Base-by-base conservation (phyloP, 53 echinoderm and acorn worm genomes). In the Zoroaster sp. region DNA sequence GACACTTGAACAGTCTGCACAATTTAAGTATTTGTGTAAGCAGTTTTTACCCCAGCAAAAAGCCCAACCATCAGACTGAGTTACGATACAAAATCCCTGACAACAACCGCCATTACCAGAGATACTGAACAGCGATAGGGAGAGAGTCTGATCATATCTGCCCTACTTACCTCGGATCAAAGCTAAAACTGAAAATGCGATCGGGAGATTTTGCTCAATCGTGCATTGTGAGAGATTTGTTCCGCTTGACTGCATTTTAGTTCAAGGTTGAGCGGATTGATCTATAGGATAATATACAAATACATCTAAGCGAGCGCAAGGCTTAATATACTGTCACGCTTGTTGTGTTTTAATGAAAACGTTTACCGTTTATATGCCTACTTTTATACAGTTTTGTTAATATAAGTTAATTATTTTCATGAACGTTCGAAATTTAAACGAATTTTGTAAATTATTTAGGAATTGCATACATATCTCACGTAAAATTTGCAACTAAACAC, bases 121-220 rank as follows among this genome's bases (percentile, higher is more conserved):
- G 78, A 78, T 78, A 35, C 25, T 21, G 36, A 45, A 36, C 78
- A 37, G 31, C 51, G 78, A 78, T 78, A 78, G 35, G 46, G 13
- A 31, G 1, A 34, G 31, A 46, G 28, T 36, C 11, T 55, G 78
- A 78, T 78, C 36, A 5, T 78, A 78, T 78, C 78, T 78, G 46
- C 8, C 38, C 78, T 55, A 49, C 59, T 78, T 78, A 78, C 59
- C 21, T 35, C 3, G 51, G 55, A 59, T 59, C 21, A 39, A 59
- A 78, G 78, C 55, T n/a, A 36, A 35, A 35, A 36, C 35, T 7
- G 12, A n/a, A 31, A 23, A 76, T 34, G 13, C 36, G 74, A 28
- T 28, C 25, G 44, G 74, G 18, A 74, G 74, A 74, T 74, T 43
- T 23, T 45, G 41, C 25, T 11, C 63, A 59, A 11, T 59, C 63